A percentile compares a stretch with the other conserved stretches of the same genome.
Evolutionary conservation across 2,113 vertebrate species (phyloP).

Genomic region (Chelonoidis abingdonii): DNA sequence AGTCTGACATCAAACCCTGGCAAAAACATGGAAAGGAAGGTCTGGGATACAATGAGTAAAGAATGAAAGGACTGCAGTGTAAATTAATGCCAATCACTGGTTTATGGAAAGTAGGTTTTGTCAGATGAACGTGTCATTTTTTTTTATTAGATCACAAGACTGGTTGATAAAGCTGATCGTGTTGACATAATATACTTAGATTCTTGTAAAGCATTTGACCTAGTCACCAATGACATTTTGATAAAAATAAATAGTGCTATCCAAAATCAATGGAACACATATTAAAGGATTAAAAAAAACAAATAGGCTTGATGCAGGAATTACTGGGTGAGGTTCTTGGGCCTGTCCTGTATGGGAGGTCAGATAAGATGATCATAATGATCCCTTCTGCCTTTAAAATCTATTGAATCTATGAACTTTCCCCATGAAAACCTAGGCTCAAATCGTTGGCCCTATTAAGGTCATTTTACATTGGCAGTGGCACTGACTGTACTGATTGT

Average conservation of each 20-base stretch:
- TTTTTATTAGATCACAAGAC: neutral
- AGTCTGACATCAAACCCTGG: neutral
- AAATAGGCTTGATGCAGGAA: neutral
- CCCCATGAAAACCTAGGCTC: too few species aligned
- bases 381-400: too few species aligned
- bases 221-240: neutral
- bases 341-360: neutral
- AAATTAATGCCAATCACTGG: neutral
- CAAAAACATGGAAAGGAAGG: neutral
- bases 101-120: conserved; percentile 8
- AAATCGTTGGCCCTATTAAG: neutral
- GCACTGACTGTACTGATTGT: neutral
- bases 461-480: neutral
- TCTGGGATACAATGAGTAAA: neutral
- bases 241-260: neutral
- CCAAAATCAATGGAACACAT: neutral
- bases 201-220: neutral
- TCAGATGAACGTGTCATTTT: neutral
- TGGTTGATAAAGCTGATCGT: neutral
- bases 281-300: neutral
- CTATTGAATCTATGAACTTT: too few species aligned
- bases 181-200: neutral
- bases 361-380: neutral
- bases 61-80: neutral
- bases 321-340: neutral